Conservation (phyloP, 2,888 invertebrate genomes). For the Xestia xanthographa region DNA sequence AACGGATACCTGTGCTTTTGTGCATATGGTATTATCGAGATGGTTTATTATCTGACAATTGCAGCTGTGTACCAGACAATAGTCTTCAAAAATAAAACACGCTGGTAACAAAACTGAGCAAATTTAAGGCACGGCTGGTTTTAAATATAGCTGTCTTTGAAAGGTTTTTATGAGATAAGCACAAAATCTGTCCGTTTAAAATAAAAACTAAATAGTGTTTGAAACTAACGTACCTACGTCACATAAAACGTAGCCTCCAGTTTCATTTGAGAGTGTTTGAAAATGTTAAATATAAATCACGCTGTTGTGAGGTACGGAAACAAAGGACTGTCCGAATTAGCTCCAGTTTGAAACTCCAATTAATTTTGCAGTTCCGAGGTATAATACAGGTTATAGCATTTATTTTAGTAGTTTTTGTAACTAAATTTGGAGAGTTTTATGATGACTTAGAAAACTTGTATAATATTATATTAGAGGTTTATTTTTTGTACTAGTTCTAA, state of each 20-base stretch:
- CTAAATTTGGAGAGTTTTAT: slow-evolving; percentile 13
- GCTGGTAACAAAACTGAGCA: background rate
- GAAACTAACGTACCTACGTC: no score
- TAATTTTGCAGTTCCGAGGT: slow-evolving; percentile 19
- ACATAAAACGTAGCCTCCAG: background rate
- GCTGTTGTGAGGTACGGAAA: background rate
- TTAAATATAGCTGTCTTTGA: background rate
- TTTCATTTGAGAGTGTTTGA: background rate
- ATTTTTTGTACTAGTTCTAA: slow-evolving; percentile 59
- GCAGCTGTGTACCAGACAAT: background rate
- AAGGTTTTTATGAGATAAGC: background rate
- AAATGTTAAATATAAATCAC: background rate
- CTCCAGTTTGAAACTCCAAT: slow-evolving; percentile 29
- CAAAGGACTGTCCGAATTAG: slow-evolving; percentile 31
- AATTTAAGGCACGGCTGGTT: background rate
- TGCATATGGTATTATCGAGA: background rate
- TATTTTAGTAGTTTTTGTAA: slow-evolving; percentile 40
- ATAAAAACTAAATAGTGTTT: background rate
- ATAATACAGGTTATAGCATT: slow-evolving; percentile 43
- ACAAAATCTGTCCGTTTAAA: background rate
- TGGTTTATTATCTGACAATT: background rate
- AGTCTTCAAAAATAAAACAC: background rate
- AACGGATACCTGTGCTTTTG: background rate
- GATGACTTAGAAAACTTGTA: slow-evolving; percentile 12
- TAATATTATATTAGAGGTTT: slow-evolving; percentile 37